Evolutionary conservation across 2,797 vertebrate genomes (phyloP).

Genomic region (Brachyrhaphis roseni): DNA sequence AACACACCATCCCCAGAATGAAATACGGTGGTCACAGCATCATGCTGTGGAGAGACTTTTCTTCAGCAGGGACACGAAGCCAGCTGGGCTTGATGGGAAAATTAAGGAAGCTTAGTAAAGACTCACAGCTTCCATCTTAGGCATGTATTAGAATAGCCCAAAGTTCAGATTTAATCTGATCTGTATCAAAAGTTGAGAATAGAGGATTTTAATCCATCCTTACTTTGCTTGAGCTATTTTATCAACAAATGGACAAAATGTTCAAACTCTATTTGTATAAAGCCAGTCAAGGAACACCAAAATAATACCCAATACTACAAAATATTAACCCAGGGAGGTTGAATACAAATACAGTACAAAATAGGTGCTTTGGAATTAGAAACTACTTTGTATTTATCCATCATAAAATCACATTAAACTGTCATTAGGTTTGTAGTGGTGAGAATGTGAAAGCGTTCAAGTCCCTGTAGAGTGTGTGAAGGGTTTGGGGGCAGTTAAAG

Average conservation of each 20-base stretch:
- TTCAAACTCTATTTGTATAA: background rate
- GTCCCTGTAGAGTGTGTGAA: constrained; percentile 14
- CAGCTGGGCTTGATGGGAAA: background rate
- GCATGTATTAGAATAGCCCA: background rate
- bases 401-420: background rate
- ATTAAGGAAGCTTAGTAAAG: background rate
- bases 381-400: background rate
- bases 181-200: background rate
- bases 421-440: background rate
- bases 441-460: background rate
- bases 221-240: background rate
- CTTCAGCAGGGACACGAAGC: background rate
- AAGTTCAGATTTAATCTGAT: background rate
- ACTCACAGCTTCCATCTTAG: too few species aligned
- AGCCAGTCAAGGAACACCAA: background rate
- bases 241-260: background rate
- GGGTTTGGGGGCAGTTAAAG: constrained; percentile 25
- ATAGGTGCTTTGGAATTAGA: background rate
- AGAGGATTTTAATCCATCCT: background rate
- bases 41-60: background rate
- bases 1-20: background rate
- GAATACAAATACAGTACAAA: background rate
- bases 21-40: background rate
- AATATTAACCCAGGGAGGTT: background rate
- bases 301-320: background rate